phyloP scores from a whole-genome alignment of 2,888 invertebrate genomes.

The Megastigmus dorsalis region DNA sequence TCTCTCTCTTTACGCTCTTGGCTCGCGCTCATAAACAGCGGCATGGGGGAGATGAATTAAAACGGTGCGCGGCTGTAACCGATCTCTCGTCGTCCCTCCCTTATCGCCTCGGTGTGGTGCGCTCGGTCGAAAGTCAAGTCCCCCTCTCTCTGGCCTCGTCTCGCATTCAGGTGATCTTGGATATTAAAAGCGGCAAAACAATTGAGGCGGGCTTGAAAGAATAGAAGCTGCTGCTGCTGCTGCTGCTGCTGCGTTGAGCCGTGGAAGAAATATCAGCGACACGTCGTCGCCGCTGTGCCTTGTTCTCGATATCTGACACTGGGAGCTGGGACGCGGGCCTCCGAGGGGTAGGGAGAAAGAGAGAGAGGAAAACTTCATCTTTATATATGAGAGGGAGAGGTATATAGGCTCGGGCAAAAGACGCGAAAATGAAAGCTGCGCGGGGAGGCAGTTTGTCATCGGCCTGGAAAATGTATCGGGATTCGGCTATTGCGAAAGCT shows the following conservation, averaged over 20 bases:
- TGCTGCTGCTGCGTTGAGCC: too few relatives aligned
- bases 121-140: neutral
- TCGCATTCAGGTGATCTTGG: too few relatives aligned
- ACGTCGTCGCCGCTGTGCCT: too few relatives aligned
- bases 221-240: too few relatives aligned
- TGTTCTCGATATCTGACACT: neutral
- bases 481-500: too few relatives aligned
- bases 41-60: constrained; percentile 18
- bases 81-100: too few relatives aligned
- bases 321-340: too few relatives aligned
- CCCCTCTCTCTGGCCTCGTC: neutral
- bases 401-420: too few relatives aligned
- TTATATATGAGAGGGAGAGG: constrained; percentile 23
- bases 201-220: neutral
- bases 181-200: constrained; percentile 44
- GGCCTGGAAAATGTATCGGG: constrained; percentile 24
- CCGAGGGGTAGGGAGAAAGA: neutral
- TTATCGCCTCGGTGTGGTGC: too few relatives aligned
- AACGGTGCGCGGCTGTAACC: constrained; percentile 21
- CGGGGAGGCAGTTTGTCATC: constrained; percentile 20
- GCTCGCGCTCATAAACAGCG: too few relatives aligned
- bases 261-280: too few relatives aligned
- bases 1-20: neutral
- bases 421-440: constrained; percentile 12
- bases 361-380: constrained; percentile 24